Evolutionary conservation across 2,888 invertebrate genomes (phyloP).

Genomic region (Notodromas monacha): DNA sequence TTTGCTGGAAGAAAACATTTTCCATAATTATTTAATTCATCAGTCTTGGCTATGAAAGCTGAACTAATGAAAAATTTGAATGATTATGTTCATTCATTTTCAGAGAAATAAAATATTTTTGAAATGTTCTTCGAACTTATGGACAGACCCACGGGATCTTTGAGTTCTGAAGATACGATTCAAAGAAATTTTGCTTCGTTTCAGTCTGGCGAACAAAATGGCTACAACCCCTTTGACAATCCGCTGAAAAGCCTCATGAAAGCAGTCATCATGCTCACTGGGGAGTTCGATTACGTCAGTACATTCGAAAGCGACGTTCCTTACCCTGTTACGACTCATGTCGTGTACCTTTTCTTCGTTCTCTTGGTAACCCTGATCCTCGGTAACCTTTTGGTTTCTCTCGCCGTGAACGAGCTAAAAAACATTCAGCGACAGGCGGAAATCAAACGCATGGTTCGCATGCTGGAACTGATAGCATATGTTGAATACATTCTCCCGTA

Average conservation of each 20-base stretch:
- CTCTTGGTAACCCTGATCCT: not conserved
- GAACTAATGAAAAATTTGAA: too few relatives aligned
- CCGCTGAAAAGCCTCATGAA: conserved; percentile 1
- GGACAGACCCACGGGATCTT: too few relatives aligned
- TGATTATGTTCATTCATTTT: too few relatives aligned
- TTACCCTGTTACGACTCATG: not conserved
- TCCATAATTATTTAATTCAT: too few relatives aligned
- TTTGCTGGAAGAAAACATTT: too few relatives aligned
- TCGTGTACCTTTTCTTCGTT: not conserved
- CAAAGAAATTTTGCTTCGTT: too few relatives aligned
- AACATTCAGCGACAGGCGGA: not conserved
- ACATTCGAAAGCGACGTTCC: not conserved
- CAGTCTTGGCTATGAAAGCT: too few relatives aligned
- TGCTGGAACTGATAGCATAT: not conserved
- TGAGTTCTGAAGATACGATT: too few relatives aligned
- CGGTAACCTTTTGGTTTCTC: not conserved
- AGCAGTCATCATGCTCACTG: not conserved
- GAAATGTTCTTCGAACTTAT: too few relatives aligned
- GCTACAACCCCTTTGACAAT: conserved; percentile 1
- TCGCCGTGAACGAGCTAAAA: not conserved
- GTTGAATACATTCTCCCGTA: not conserved
- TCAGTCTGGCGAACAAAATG: not conserved
- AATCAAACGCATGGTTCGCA: not conserved
- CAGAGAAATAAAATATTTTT: too few relatives aligned
- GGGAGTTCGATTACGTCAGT: not conserved